Evolutionary conservation across 2,797 vertebrate genomes (phyloP).

Genomic region (Pipistrellus nathusii): DNA sequence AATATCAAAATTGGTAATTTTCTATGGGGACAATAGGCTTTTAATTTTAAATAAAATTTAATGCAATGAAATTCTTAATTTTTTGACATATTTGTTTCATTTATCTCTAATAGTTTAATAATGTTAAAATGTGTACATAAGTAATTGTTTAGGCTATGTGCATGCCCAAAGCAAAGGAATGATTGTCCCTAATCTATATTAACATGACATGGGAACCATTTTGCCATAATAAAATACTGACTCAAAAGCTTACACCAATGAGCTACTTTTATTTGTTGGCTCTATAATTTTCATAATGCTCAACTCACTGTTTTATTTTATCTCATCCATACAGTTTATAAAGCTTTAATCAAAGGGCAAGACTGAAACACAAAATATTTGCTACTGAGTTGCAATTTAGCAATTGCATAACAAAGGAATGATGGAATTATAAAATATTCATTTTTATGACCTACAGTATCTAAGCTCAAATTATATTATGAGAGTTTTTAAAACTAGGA

Average conservation of each 20-base stretch:
- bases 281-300: slow-evolving; percentile 35
- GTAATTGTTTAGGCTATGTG: background rate
- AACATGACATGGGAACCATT: background rate
- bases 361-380: slow-evolving; percentile 16
- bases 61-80: background rate
- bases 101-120: slow-evolving; percentile 19
- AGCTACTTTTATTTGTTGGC: background rate
- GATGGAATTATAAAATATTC: slow-evolving; percentile 57
- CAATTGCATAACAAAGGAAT: slow-evolving; percentile 48
- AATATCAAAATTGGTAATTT: background rate
- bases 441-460: slow-evolving; percentile 69
- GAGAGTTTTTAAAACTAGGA: slow-evolving; percentile 54
- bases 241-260: background rate
- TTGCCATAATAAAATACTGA: background rate
- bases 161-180: background rate
- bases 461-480: slow-evolving; percentile 64
- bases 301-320: slow-evolving; percentile 23
- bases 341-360: slow-evolving; percentile 48
- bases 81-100: background rate
- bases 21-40: background rate
- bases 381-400: slow-evolving; percentile 58
- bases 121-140: background rate
- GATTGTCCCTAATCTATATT: background rate
- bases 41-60: background rate
- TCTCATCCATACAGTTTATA: slow-evolving; percentile 27